These are phyloP conservation scores for Myotis brandtii DNA, from an alignment of 2,113 vertebrate species.

Conservation along the genomic window DNA sequence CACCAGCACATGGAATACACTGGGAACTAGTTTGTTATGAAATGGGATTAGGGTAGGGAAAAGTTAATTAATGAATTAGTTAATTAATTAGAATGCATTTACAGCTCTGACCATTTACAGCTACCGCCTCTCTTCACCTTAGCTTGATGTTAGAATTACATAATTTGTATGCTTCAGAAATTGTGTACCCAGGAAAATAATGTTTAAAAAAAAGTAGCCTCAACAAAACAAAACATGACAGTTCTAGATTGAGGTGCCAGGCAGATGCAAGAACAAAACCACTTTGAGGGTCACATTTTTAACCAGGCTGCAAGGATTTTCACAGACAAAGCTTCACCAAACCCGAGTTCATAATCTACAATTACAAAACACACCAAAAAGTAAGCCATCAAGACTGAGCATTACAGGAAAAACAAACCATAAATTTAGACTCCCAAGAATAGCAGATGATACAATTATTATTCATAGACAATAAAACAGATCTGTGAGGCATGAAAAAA, in stretches of 20 bases:
- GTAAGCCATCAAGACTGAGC: not conserved
- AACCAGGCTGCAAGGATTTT: conserved; percentile 27
- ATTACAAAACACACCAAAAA: not conserved
- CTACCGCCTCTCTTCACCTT: not conserved
- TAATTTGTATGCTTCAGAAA: not conserved
- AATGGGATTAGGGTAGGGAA: not conserved
- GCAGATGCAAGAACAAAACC: not conserved
- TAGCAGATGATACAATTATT: not conserved
- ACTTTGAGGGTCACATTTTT: not conserved
- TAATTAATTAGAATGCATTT: not conserved
- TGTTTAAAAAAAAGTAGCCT: not conserved
- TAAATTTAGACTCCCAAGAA: not conserved
- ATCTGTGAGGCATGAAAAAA: not conserved
- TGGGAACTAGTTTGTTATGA: not conserved
- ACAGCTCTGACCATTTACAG: not conserved
- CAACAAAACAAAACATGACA: not conserved
- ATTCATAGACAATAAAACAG: not conserved
- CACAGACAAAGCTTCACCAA: not conserved
- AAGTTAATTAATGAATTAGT: not conserved
- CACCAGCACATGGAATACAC: not conserved
- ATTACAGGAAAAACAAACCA: conserved; percentile 4
- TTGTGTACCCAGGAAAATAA: conserved; percentile 5
- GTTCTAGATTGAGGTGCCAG: not conserved
- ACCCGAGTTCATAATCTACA: conserved; percentile 34
- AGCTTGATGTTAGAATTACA: not conserved